A percentile compares a stretch with the other conserved stretches of the same genome.
Conservation (phyloP, 2,797 vertebrate species). For the Petrocephalus schoutedeni region DNA sequence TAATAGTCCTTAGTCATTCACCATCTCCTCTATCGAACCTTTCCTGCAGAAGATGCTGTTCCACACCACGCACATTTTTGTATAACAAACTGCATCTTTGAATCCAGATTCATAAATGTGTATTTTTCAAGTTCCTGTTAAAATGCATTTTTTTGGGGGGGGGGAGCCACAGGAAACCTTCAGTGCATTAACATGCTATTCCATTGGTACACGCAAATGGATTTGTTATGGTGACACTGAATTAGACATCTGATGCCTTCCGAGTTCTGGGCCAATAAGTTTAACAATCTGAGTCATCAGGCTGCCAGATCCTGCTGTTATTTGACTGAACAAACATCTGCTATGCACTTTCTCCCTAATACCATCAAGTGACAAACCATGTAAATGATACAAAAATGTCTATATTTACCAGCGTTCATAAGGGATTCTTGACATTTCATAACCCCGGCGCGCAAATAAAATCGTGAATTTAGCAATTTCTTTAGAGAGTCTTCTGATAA, state of each 20-base stretch:
- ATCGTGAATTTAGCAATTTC: neutral
- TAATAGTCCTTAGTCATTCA: neutral
- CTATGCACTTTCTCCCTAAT: slow-evolving; percentile 1
- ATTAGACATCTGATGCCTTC: slow-evolving; percentile 6
- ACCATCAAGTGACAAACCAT: slow-evolving; percentile 11
- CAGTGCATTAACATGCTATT: slow-evolving; percentile 8
- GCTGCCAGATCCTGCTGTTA: slow-evolving; percentile 1
- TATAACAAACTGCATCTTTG: neutral
- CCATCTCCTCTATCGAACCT: neutral
- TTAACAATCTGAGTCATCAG: neutral
- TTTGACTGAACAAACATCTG: slow-evolving; percentile 4
- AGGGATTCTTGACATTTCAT: neutral
- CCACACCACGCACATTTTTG: neutral
- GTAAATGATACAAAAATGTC: slow-evolving; percentile 13
- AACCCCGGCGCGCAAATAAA: neutral
- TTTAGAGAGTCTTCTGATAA: neutral
- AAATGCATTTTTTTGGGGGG: neutral
- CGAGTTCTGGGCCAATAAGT: neutral
- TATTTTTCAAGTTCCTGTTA: neutral
- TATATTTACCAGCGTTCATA: slow-evolving; percentile 8
- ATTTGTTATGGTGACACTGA: slow-evolving; percentile 9
- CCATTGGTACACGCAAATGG: neutral
- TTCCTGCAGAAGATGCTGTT: neutral
- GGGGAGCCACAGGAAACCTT: neutral
- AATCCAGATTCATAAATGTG: neutral